Evolutionary conservation across 2,113 vertebrate genomes (phyloP).

Genomic region (Prietella phreatophila): DNA sequence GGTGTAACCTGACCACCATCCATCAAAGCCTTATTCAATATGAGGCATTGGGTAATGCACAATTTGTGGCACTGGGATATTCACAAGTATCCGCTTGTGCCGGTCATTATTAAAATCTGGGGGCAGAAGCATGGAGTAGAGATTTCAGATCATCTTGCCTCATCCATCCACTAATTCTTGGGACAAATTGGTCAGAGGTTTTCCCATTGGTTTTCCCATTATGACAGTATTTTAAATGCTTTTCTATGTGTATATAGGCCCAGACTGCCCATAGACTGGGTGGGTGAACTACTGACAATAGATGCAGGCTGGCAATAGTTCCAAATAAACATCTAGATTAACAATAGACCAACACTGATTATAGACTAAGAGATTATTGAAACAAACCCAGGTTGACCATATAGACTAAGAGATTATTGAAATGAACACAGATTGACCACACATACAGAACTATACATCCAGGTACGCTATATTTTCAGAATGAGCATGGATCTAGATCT

Average conservation of each 20-base stretch:
- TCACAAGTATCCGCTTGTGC: not conserved
- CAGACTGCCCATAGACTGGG: not conserved
- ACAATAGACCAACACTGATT: not conserved
- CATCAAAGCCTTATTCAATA: not conserved
- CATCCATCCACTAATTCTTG: not conserved
- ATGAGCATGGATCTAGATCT: not conserved
- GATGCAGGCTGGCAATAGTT: constrained; percentile 14
- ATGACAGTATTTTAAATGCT: not conserved
- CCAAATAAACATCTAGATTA: not conserved
- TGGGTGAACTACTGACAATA: constrained; percentile 17
- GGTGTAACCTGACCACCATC: not conserved
- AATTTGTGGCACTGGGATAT: not conserved
- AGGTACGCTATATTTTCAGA: not conserved
- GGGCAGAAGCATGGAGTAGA: not conserved
- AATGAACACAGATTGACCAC: not conserved
- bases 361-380: not conserved
- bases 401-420: not conserved
- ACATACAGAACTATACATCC: not conserved
- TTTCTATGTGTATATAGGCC: not conserved
- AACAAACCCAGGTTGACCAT: not conserved
- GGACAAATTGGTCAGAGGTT: not conserved
- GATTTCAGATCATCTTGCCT: not conserved
- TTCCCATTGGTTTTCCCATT: not conserved
- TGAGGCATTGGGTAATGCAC: not conserved
- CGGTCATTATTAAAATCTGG: not conserved